phyloP scores from a whole-genome alignment of 2,888 invertebrate genomes.

The Hydriomena furcata region DNA sequence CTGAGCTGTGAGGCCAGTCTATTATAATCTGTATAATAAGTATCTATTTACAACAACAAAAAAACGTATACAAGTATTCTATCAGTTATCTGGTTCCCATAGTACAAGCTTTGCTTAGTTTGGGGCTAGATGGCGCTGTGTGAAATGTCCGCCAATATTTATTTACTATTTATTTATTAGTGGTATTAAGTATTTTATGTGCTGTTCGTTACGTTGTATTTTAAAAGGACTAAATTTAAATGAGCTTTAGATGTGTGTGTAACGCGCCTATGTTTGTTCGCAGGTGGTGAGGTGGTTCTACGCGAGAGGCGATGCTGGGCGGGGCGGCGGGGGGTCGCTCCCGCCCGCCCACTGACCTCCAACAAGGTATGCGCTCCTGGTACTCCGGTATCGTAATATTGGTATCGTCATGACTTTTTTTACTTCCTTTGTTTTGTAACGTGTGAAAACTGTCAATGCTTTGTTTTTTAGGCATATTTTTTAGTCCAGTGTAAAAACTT shows the following conservation, averaged over 20 bases:
- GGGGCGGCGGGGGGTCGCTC: conserved; percentile 83
- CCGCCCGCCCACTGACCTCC: conserved; percentile 81
- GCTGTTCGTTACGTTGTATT: conserved; percentile 2
- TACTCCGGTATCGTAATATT: conserved; percentile 42
- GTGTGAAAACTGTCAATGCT: background rate
- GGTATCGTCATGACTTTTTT: conserved; percentile 26
- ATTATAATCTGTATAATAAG: too few relatives aligned
- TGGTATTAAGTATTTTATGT: too few relatives aligned
- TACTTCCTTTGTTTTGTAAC: conserved; percentile 9
- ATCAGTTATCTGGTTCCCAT: too few relatives aligned
- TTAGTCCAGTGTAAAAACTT: background rate
- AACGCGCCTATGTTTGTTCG: conserved; percentile 41
- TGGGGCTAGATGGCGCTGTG: too few relatives aligned
- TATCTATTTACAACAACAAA: too few relatives aligned
- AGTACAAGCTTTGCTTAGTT: too few relatives aligned
- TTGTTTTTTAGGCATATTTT: too few relatives aligned
- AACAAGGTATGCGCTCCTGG: conserved; percentile 73
- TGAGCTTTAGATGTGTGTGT: conserved; percentile 22
- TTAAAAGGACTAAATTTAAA: conserved; percentile 18
- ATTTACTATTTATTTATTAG: too few relatives aligned
- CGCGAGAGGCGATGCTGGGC: conserved; percentile 78
- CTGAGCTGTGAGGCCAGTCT: too few relatives aligned
- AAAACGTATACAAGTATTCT: too few relatives aligned
- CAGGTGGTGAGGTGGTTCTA: conserved; percentile 76
- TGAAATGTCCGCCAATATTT: too few relatives aligned